Evolutionary conservation across 2,113 vertebrate genomes (phyloP).

Genomic region (Mirounga angustirostris): DNA sequence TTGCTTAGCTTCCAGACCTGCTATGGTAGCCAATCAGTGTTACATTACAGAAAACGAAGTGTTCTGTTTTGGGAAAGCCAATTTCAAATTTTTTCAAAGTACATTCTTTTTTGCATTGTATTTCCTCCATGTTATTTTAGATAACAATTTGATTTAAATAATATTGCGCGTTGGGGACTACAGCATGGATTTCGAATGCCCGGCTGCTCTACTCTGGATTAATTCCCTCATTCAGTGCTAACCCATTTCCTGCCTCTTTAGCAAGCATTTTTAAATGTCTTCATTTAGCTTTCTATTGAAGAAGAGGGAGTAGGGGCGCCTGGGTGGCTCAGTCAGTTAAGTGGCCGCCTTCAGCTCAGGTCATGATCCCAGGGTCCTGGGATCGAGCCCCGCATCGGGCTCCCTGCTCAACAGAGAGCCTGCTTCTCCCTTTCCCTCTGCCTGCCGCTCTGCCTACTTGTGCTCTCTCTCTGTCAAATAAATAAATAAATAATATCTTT

Average conservation of each 20-base stretch:
- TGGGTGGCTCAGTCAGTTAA: no score
- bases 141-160: slow-evolving; percentile 85
- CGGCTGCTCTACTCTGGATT: slow-evolving; percentile 68
- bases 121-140: slow-evolving; percentile 81
- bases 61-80: slow-evolving; percentile 70
- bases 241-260: slow-evolving; percentile 75
- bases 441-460: no score
- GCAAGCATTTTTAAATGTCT: slow-evolving; percentile 78
- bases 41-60: slow-evolving; percentile 75
- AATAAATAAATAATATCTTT: no score
- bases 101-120: slow-evolving; percentile 65
- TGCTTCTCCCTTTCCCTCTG: no score
- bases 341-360: no score
- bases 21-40: slow-evolving; percentile 67
- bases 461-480: no score
- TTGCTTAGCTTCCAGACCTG: slow-evolving; percentile 66
- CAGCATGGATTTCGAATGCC: slow-evolving; percentile 69
- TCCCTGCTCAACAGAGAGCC: no score
- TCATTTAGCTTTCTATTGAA: slow-evolving; percentile 77
- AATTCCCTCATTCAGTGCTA: slow-evolving; percentile 75
- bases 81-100: slow-evolving; percentile 78
- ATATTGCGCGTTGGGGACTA: slow-evolving; percentile 62
- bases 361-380: no score
- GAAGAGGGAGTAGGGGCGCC: neutral
- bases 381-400: no score